Base-by-base conservation (phyloP, 2,797 vertebrate genomes). In the Pitangus sulphuratus region DNA sequence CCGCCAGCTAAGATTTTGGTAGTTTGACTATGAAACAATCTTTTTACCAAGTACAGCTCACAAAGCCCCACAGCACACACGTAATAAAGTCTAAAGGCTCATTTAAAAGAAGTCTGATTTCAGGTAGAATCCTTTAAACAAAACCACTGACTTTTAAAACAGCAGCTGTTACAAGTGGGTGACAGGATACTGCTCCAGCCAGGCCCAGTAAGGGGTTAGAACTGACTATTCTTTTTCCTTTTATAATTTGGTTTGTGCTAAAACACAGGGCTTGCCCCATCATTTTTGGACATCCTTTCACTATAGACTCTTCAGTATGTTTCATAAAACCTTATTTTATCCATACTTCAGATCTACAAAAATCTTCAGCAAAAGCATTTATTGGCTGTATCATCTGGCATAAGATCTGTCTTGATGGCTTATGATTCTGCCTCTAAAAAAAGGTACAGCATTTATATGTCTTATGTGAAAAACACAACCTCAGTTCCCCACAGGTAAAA, bases 291-390 rank as follows among this genome's bases (percentile, higher is more conserved):
- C 9, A 69, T 15, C 25, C 24, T 35, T 77, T 68, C 44, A 54
- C 39, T 26, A 64, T 0, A 69, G 20, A 9, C 21, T 25, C 20
- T 57, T 48, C 1, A 1, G 33, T 28, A 15, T 4, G 7, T 6
- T 13, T 37, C 42, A 48, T 4, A 90, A 16, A 35, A 47, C 31
- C 54, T 60, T 28, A 65, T 61, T 83, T 71, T 39, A 72, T n/a
- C 15, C 50, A 51, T 51, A 48, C 8, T 85, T 40, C 56, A 69
- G 44, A 77, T 31, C 24, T 37, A 44, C 24, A 74, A 40, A 44
- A 81, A 62, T 37, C 56, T 61, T 21, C 24, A 61, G 51, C 45
- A 65, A 51, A 77, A 39, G 13, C 16, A 42, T 60, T 61, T 82
- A 61, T 16, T 61, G 54, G 30, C 20, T 65, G 3, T n/a, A 81